A percentile compares a stretch with the other conserved stretches of the same genome.
Conservation (phyloP, 2,113 vertebrate species). For the Varanus salvator region DNA sequence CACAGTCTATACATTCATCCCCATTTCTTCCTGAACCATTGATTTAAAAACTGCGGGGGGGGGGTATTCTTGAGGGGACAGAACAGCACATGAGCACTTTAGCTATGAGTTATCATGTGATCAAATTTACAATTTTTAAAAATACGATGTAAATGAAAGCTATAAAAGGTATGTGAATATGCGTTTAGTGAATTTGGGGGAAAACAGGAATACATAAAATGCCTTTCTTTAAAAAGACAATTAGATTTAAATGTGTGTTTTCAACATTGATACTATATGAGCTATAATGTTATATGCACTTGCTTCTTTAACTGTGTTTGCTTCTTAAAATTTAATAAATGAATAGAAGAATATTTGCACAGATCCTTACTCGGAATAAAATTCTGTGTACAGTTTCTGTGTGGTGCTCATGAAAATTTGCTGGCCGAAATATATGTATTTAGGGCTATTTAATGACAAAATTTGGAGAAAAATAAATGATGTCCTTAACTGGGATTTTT, state of each 20-base stretch:
- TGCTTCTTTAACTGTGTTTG: conserved; percentile 21
- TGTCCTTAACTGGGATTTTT: neutral
- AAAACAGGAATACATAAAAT: conserved; percentile 54
- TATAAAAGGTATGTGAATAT: conserved; percentile 43
- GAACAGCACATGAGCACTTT: neutral
- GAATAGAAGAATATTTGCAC: neutral
- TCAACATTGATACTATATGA: conserved; percentile 28
- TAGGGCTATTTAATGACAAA: too few relatives aligned
- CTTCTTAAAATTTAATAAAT: too few relatives aligned
- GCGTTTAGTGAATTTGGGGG: conserved; percentile 18
- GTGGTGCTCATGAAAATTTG: neutral
- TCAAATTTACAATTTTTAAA: conserved; percentile 30
- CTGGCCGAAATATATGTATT: neutral
- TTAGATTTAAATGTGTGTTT: conserved; percentile 39
- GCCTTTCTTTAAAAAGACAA: conserved; percentile 49
- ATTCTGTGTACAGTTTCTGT: neutral
- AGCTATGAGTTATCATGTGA: neutral
- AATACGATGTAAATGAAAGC: conserved; percentile 38
- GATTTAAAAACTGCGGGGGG: neutral
- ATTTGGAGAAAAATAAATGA: neutral
- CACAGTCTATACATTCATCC: conserved; percentile 76
- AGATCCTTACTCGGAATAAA: neutral
- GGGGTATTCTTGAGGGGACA: neutral
- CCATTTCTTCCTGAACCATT: conserved; percentile 76
- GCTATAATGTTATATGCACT: conserved; percentile 22